Evolutionary conservation across 2,888 invertebrate genomes (phyloP).

Genomic region (Drosophila siamana): DNA sequence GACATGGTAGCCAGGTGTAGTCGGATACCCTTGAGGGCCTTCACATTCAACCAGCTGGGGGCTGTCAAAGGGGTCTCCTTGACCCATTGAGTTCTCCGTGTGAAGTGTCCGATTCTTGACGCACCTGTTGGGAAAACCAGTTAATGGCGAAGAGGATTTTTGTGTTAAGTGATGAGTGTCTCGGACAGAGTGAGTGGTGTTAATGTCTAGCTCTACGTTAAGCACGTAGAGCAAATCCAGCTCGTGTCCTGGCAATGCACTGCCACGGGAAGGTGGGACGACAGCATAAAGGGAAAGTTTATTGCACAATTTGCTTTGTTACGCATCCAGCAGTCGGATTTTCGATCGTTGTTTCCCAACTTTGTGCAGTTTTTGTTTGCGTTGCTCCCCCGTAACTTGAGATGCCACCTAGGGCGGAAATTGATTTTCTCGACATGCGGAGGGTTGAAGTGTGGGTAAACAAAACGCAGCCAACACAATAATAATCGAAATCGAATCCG

Average conservation of each 20-base stretch:
- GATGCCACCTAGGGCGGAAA: constrained; percentile 62
- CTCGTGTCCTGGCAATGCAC: constrained; percentile 87
- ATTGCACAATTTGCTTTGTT: constrained; percentile 69
- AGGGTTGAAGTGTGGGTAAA: constrained; percentile 57
- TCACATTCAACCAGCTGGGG: constrained; percentile 85
- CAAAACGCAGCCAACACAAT: constrained; percentile 71
- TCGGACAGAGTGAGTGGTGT: constrained; percentile 94
- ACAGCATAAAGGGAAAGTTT: constrained; percentile 66
- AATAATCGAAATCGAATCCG: constrained; percentile 78
- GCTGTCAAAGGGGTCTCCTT: too few relatives aligned
- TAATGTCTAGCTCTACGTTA: constrained; percentile 91
- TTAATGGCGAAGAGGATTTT: constrained; percentile 84
- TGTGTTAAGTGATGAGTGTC: constrained; percentile 90
- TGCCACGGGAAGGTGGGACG: constrained; percentile 10
- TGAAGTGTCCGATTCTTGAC: not conserved
- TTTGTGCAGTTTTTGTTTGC: constrained; percentile 69
- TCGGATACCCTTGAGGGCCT: constrained; percentile 89
- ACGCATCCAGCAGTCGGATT: constrained; percentile 15
- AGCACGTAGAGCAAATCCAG: constrained; percentile 93
- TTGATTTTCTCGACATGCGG: constrained; percentile 63
- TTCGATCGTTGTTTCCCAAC: constrained; percentile 59
- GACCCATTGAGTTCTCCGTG: not conserved
- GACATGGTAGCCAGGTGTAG: constrained; percentile 87
- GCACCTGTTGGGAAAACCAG: constrained; percentile 2
- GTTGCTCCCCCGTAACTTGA: constrained; percentile 47